Conservation (phyloP, 1,140 invertebrate species). For the Trachymyrmex cornetzi region DNA sequence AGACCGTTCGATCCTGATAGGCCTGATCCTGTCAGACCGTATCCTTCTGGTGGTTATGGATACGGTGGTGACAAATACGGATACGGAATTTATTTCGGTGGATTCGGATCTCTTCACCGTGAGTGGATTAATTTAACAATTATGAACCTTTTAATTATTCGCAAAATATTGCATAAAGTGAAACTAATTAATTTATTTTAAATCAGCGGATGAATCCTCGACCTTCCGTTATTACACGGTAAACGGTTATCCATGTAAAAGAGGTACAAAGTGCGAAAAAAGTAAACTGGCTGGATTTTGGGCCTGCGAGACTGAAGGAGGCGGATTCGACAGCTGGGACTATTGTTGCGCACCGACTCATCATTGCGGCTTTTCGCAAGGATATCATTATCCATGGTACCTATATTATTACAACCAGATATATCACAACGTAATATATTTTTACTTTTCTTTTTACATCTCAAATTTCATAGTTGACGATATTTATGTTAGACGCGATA, state of each 20-base stretch:
- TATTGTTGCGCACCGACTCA: constrained; percentile 93
- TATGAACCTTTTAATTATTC: background rate
- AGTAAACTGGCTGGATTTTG: constrained; percentile 92
- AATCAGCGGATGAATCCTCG: constrained; percentile 70
- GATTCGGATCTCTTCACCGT: constrained; percentile 45
- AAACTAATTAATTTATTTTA: constrained; percentile 38
- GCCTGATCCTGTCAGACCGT: constrained; percentile 34
- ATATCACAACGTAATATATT: background rate
- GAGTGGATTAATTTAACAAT: constrained; percentile 47
- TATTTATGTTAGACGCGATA: background rate
- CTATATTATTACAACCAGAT: constrained; percentile 68
- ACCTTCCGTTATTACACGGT: constrained; percentile 92
- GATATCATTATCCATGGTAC: constrained; percentile 92
- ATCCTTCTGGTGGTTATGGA: constrained; percentile 7
- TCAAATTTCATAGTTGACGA: background rate
- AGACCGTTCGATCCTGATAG: constrained; percentile 59
- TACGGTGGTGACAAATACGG: constrained; percentile 18
- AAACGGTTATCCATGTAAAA: constrained; percentile 91
- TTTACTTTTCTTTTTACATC: background rate
- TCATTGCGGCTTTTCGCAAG: constrained; percentile 93
- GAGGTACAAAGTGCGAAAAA: constrained; percentile 90
- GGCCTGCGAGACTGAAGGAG: constrained; percentile 92
- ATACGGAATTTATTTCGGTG: background rate
- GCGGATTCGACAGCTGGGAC: constrained; percentile 91
- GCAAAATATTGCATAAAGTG: background rate